These are phyloP conservation scores for Opisthograptis luteolata DNA, from an alignment of 2,888 invertebrate genomes.

Conservation along the genomic window DNA sequence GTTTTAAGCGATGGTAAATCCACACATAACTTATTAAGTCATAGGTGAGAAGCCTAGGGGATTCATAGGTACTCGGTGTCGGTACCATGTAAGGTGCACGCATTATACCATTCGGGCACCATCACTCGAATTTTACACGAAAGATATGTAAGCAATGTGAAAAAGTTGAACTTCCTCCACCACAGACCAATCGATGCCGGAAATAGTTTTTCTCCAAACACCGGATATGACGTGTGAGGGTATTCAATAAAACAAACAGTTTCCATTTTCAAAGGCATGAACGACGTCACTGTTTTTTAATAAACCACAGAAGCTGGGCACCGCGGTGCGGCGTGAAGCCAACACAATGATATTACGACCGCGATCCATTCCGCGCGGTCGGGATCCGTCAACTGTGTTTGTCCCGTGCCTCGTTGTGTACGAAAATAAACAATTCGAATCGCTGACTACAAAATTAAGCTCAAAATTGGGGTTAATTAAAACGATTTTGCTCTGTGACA, in stretches of 20 bases:
- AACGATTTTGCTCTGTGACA: no score
- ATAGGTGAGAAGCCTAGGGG: no score
- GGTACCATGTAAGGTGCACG: no score
- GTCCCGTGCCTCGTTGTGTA: background rate
- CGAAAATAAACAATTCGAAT: conserved; percentile 14
- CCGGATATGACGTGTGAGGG: conserved; percentile 1
- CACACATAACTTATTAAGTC: no score
- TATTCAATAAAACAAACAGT: background rate
- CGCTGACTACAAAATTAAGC: no score
- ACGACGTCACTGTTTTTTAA: conserved; percentile 28
- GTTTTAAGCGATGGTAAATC: no score
- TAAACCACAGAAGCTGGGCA: conserved; percentile 26
- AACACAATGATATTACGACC: conserved; percentile 34
- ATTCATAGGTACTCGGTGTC: no score
- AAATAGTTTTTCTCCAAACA: conserved; percentile 9
- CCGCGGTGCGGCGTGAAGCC: conserved; percentile 12
- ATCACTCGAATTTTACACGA: no score
- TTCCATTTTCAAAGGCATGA: conserved; percentile 13
- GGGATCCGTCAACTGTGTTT: conserved; percentile 25
- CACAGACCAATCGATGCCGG: background rate
- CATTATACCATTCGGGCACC: no score
- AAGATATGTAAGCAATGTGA: no score
- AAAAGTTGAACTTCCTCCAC: no score
- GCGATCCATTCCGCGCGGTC: conserved; percentile 31
- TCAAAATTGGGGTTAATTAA: no score